Percentiles rank a stretch among this genome's conserved stretches.
Evolutionary conservation across 2,113 vertebrate species (phyloP).

Genomic region (Bubalus kerabau): DNA sequence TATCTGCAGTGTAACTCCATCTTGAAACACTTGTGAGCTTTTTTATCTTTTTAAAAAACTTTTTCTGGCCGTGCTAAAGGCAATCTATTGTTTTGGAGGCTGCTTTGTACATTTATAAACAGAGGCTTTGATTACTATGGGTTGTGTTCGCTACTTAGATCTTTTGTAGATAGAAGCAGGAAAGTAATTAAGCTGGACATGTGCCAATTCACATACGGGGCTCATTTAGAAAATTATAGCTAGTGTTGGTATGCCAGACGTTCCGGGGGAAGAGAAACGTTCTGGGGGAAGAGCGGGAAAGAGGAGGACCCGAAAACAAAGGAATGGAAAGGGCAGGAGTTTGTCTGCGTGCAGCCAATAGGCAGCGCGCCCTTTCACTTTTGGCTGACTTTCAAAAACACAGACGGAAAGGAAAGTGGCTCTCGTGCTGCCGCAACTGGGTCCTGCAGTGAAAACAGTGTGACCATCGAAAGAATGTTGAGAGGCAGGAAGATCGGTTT

Average conservation of each 20-base stretch:
- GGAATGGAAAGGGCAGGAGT: not conserved
- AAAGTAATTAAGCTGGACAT: constrained; percentile 82
- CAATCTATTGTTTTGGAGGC: constrained; percentile 7
- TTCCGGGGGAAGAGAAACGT: not conserved
- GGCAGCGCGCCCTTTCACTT: constrained; percentile 54
- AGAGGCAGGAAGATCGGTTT: constrained; percentile 82
- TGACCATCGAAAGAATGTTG: constrained; percentile 82
- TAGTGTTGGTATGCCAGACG: not conserved
- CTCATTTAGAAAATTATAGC: constrained; percentile 26
- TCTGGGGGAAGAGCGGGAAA: not conserved
- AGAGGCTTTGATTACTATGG: constrained; percentile 54
- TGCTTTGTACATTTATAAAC: constrained; percentile 46
- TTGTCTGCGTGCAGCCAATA: constrained; percentile 51
- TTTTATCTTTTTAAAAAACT: not conserved
- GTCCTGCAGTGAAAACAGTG: constrained; percentile 84
- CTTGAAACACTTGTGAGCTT: not conserved
- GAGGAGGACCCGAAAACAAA: not conserved
- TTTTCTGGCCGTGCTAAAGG: not conserved
- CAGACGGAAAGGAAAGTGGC: constrained; percentile 66
- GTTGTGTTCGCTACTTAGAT: constrained; percentile 57
- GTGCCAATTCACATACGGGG: constrained; percentile 71
- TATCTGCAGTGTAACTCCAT: not conserved
- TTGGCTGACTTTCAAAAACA: constrained; percentile 81
- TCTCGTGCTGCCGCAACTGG: constrained; percentile 76
- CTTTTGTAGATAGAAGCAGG: constrained; percentile 64